Evolutionary conservation across 2,113 vertebrate genomes (phyloP), one percentile per base, ranked within the genome.

Genomic region (Sceloporus tristichus): DNA sequence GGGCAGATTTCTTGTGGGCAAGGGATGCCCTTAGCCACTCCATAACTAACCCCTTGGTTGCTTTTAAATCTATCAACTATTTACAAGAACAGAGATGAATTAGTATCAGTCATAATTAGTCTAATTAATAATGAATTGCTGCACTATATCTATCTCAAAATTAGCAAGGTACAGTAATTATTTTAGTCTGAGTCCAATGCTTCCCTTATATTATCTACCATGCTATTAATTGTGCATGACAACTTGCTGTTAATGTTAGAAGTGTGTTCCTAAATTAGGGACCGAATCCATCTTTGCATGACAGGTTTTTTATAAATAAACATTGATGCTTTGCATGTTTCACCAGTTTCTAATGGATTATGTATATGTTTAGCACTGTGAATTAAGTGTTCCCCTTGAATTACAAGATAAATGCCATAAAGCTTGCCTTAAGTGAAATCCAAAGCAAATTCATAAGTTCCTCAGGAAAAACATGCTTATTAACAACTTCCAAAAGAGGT

Each of bases 21-120:
- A 14, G 59, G 13, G 13, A 14, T 62, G 59, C 18, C 59, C 13
- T 62, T 3, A 62, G 14, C 59, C 3, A 13, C 59, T 62, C 59
- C 14, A 18, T 62, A 62, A 18, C 59, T 62, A 62, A 48, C 6
- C 42, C 42, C 42, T 48, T 5, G 42, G 42, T 48, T 48, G 42
- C 6, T 48, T 48, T 48, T 93, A 87, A 85, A 92, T 79, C 93
- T 82, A 95, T 94, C 89, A 94, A 79, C 79, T 92, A 92, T 93
- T 94, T 90, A 94, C 78, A 86, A 93, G 91, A 93, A 85, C 80
- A 94, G 92, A 95, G 92, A 93, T 74, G 94, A 88, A 93, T 96
- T 94, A 78, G 62, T 93, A 82, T 84, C 1, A 10, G 92, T 95
- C 84, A 79, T 92, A 94, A 95, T 95, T 95, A 95, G 82, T 95